phyloP scores from a whole-genome alignment of 2,888 invertebrate species.

The Syritta pipiens region DNA sequence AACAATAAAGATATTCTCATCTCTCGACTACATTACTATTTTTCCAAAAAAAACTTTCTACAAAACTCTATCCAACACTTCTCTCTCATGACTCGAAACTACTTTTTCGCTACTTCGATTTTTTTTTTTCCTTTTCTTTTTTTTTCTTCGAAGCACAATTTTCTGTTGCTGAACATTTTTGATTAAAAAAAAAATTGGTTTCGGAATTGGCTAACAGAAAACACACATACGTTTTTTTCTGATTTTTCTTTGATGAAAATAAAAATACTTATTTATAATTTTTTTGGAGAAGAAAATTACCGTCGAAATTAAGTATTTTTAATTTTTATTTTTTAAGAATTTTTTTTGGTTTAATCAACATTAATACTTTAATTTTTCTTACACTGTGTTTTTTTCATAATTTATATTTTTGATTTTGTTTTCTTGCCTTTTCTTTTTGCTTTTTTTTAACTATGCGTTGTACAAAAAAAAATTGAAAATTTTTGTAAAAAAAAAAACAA shows the following conservation, averaged over 20 bases:
- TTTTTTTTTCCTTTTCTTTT: no score
- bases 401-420: constrained; percentile 15
- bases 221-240: background rate
- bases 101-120: constrained; percentile 11
- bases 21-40: constrained; percentile 10
- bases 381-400: constrained; percentile 4
- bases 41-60: constrained; percentile 12
- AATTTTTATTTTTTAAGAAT: background rate
- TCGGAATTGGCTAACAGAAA: constrained; percentile 41
- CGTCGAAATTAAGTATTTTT: background rate
- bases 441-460: constrained; percentile 52
- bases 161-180: constrained; percentile 28
- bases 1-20: constrained; percentile 20
- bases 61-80: constrained; percentile 14
- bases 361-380: constrained; percentile 33
- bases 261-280: constrained; percentile 2
- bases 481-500: constrained; percentile 13
- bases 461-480: constrained; percentile 27
- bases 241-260: background rate
- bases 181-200: constrained; percentile 19
- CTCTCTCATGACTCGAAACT: constrained; percentile 1
- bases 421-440: constrained; percentile 18
- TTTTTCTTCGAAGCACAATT: no score
- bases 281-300: background rate
- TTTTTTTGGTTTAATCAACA: constrained; percentile 12